Evolutionary conservation across 2,797 vertebrate species (phyloP), one percentile per base, ranked within the genome.

Genomic region (Valencia hispanica): DNA sequence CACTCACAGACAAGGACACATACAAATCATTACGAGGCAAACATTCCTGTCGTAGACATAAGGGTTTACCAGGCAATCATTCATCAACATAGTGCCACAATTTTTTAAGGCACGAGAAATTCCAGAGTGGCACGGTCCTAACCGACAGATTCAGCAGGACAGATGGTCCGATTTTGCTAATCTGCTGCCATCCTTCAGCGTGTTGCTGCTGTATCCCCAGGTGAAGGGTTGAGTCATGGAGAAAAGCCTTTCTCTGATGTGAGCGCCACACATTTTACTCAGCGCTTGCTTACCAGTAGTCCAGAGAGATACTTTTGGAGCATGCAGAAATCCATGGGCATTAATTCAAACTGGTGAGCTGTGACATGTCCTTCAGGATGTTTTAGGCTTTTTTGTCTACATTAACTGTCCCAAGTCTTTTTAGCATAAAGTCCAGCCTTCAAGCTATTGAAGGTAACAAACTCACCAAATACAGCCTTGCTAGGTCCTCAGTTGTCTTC

Each of bases 141-240:
- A 48, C 50, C 5, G 27, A 39, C 50, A 72, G 48, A 70, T 83
- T 77, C 39, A 72, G 27, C 59, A 32, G 79, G 87, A 80, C 84
- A 89, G 86, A 84, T 88, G 85, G 79, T 15, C 10, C 55, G 43
- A 87, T 4, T 45, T 9, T 12, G 43, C 27, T 12, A 55, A 84
- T 65, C 84, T 55, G 75, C 79, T 59, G 32, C 41, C 63, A 51
- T 69, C 82, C 70, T 80, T 86, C 68, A 63, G 53, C 5, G 5
- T 48, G 74, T 80, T 12, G 27, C 69, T 30, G 39, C 69, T 74
- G 71, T 48, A 32, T 75, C 83, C 74, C 68, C 55, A 79, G 81
- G 74, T 82, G 84, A 84, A 69, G 63, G 71, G 69, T 55, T 45
- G 79, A 75, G 66, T 51, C 72, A 66, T 30, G 61, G 57, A 80